Evolutionary conservation across 2,888 invertebrate species (phyloP).

Genomic region (Chymomyza fuscimana): DNA sequence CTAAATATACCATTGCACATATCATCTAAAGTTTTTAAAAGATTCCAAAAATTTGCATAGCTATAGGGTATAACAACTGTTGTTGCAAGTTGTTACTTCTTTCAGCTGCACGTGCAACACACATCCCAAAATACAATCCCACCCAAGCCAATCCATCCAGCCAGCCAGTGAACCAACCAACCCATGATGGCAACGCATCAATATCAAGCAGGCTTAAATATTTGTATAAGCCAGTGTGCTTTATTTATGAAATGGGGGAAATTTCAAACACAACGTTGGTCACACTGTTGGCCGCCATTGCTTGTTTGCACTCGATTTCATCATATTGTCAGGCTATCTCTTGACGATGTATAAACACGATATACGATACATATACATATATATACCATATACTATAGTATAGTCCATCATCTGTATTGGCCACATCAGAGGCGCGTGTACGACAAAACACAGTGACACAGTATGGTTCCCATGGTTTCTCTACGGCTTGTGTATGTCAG

Average conservation of each 20-base stretch:
- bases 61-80: too few species aligned
- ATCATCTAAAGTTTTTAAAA: too few species aligned
- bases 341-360: too few species aligned
- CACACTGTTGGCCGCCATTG: not conserved
- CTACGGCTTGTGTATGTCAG: conserved; percentile 4
- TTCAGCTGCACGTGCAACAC: not conserved
- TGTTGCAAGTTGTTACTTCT: not conserved
- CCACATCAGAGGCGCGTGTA: conserved; percentile 2
- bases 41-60: too few species aligned
- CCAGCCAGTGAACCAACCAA: not conserved
- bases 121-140: too few species aligned
- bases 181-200: not conserved
- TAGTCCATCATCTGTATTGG: conserved; percentile 14
- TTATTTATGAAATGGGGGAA: conserved; percentile 71
- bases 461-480: conserved; percentile 5
- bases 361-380: too few species aligned
- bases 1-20: too few species aligned
- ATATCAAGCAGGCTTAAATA: conserved; percentile 36
- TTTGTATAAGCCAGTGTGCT: conserved; percentile 57
- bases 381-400: not conserved
- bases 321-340: not conserved
- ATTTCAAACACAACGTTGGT: conserved; percentile 51
- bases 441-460: not conserved
- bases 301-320: conserved; percentile 1
- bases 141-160: too few species aligned